Evolutionary conservation across 2,797 vertebrate genomes (phyloP).

Genomic region (Premnoplex brunnescens): DNA sequence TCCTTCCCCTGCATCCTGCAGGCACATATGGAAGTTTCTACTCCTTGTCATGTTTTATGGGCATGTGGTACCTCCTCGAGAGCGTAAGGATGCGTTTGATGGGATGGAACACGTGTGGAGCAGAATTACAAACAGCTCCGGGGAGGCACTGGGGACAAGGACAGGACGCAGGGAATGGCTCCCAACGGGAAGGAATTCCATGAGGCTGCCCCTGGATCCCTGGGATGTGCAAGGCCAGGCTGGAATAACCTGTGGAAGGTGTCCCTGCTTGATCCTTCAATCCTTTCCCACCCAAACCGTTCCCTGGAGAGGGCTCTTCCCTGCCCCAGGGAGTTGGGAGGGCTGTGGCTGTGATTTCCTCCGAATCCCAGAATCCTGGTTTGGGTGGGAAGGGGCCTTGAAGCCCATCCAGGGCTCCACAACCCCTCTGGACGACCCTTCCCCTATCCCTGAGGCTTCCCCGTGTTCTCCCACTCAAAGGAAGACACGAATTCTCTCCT

Average conservation of each 20-base stretch:
- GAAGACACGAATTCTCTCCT: neutral
- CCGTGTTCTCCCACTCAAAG: neutral
- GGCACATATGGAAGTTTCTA: neutral
- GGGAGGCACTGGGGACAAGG: neutral
- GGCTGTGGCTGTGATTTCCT: neutral
- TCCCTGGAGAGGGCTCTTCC: neutral
- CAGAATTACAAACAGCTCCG: neutral
- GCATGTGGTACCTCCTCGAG: neutral
- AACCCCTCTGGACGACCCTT: neutral
- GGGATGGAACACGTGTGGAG: neutral
- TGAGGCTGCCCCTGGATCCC: neutral
- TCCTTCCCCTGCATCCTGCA: neutral
- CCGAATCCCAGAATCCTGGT: neutral
- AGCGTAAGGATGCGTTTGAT: rapidly evolving
- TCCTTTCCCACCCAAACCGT: neutral
- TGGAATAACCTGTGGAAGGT: neutral
- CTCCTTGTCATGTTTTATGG: neutral
- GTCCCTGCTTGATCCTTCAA: neutral
- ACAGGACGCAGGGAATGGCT: neutral
- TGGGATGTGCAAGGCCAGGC: neutral
- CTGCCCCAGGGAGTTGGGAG: neutral
- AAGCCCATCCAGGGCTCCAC: neutral
- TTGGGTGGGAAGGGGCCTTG: too few species aligned
- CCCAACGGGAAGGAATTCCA: neutral
- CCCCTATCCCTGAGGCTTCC: neutral